Evolutionary conservation across 2,797 vertebrate genomes (phyloP).

Genomic region (Xiphophorus birchmanni): DNA sequence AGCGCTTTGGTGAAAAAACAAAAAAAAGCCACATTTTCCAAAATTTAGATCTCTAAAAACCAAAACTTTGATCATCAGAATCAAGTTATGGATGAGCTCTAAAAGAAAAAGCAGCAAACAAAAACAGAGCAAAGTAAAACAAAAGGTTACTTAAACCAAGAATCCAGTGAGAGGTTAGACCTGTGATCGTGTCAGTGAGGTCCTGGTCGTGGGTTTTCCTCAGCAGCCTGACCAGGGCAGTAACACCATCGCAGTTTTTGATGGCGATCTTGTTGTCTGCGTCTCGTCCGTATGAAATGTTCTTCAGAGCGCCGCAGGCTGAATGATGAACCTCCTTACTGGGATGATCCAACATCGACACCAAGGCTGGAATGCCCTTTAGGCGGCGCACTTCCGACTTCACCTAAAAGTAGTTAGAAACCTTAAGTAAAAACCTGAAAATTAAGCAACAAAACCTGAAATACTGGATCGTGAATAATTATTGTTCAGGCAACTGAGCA

Average conservation of each 20-base stretch:
- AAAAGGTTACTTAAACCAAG: not conserved
- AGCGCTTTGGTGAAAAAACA: too few species aligned
- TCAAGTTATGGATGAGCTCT: too few species aligned
- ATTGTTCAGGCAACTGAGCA: not conserved
- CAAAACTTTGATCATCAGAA: too few species aligned
- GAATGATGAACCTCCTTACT: constrained; percentile 95
- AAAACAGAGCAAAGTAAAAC: not conserved
- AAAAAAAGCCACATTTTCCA: too few species aligned
- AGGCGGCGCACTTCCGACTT: constrained; percentile 85
- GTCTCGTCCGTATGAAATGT: constrained; percentile 95
- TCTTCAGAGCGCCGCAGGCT: constrained; percentile 95
- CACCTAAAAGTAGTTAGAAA: constrained; percentile 63
- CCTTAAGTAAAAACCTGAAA: not conserved
- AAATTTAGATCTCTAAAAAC: too few species aligned
- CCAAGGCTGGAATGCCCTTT: constrained; percentile 93
- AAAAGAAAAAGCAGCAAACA: too few species aligned
- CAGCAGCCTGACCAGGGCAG: constrained; percentile 88
- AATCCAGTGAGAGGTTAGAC: constrained; percentile 63
- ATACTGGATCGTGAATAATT: not conserved
- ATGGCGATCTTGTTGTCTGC: constrained; percentile 97
- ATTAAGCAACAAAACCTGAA: not conserved
- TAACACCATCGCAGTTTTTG: constrained; percentile 96
- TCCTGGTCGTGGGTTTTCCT: constrained; percentile 93
- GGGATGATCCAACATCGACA: constrained; percentile 93
- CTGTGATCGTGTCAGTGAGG: constrained; percentile 95